Percentiles rank a stretch among this genome's conserved stretches.
Evolutionary conservation across 1,140 invertebrate species (phyloP).

Genomic region (Nasonia giraulti): DNA sequence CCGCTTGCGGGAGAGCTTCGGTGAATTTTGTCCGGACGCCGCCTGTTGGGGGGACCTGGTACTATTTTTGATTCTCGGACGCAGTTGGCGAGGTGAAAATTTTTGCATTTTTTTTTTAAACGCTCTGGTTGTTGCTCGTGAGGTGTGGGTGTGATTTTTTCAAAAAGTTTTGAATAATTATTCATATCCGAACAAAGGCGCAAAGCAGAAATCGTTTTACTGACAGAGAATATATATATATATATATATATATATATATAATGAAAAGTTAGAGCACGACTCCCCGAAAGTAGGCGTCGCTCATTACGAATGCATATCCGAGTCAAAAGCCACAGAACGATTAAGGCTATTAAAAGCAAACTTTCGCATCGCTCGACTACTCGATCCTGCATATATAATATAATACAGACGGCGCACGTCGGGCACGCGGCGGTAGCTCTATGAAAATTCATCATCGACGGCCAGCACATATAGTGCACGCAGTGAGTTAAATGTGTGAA

Average conservation of each 20-base stretch:
- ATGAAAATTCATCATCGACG: conserved; percentile 47
- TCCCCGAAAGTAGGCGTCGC: conserved; percentile 9
- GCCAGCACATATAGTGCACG: no score
- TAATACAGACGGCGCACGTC: neutral
- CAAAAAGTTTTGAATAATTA: no score
- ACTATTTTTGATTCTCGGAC: no score
- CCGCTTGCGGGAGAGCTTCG: conserved; percentile 37
- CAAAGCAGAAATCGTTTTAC: no score
- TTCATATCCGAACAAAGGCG: no score
- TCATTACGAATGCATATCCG: conserved; percentile 17
- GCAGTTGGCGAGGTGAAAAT: no score
- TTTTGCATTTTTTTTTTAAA: no score
- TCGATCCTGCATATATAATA: neutral
- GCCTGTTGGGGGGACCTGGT: no score
- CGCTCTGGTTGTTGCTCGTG: no score
- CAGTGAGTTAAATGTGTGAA: conserved; percentile 66
- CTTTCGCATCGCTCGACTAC: neutral
- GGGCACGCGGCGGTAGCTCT: neutral
- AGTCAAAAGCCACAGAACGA: conserved; percentile 43
- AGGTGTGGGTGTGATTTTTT: no score
- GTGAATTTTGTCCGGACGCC: neutral
- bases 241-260: no score
- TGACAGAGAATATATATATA: no score
- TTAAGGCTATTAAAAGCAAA: conserved; percentile 46
- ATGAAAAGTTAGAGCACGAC: neutral